Evolutionary conservation across 2,797 vertebrate genomes (phyloP).

Genomic region (Gorsachius magnificus): DNA sequence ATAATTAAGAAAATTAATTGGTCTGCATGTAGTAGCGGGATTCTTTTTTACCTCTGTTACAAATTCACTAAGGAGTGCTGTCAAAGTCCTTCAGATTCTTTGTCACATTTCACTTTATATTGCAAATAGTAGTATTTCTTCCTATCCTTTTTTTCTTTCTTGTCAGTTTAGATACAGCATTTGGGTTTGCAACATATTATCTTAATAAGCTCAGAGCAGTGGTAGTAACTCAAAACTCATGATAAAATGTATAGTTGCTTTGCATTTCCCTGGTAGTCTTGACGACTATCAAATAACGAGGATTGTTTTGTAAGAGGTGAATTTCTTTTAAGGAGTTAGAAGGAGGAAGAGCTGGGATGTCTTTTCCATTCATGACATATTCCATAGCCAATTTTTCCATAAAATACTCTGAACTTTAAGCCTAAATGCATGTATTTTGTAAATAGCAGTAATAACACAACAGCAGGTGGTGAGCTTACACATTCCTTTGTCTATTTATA

Average conservation of each 20-base stretch:
- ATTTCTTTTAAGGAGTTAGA: neutral
- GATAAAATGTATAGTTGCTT: neutral
- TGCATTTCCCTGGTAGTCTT: neutral
- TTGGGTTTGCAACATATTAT: neutral
- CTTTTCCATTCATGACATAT: neutral
- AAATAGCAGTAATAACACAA: neutral
- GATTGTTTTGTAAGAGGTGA: neutral
- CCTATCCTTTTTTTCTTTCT: neutral
- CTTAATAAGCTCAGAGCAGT: neutral
- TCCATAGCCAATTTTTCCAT: neutral
- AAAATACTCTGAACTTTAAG: neutral
- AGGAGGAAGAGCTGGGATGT: neutral
- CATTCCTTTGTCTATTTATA: neutral
- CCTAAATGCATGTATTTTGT: neutral
- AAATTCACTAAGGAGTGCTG: neutral
- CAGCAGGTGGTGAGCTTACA: neutral
- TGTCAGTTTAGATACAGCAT: neutral
- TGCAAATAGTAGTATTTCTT: neutral
- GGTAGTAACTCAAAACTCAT: neutral
- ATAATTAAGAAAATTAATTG: neutral
- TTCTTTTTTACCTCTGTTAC: neutral
- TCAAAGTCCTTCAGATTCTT: neutral
- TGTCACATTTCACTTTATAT: neutral
- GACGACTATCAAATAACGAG: neutral
- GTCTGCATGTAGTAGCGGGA: neutral